Percentiles rank a stretch among this genome's conserved stretches.
phyloP scores from a whole-genome alignment of 2,797 vertebrate species.

The Leuciscus waleckii region DNA sequence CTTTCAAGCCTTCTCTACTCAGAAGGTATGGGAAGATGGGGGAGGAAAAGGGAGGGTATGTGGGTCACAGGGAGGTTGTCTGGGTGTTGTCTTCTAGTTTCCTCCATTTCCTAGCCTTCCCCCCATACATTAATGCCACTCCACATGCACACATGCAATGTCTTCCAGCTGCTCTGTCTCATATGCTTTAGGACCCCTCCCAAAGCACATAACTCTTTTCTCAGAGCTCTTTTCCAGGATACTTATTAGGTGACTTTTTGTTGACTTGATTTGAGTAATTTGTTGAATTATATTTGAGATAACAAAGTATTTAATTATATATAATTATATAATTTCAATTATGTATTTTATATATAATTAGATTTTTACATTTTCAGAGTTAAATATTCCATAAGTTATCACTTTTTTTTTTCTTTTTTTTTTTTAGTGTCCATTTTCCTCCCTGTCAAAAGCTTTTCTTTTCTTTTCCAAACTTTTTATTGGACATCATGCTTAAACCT shows the following conservation, averaged over 20 bases:
- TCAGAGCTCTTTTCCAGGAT: constrained; percentile 6
- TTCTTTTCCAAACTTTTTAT: neutral
- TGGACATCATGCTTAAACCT: constrained; percentile 11
- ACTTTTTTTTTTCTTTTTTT: neutral
- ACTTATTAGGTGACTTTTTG: constrained; percentile 12
- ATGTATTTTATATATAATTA: neutral
- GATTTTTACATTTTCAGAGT: neutral
- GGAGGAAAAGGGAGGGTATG: constrained; percentile 29
- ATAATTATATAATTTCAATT: neutral
- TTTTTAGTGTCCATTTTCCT: neutral
- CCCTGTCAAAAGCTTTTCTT: neutral
- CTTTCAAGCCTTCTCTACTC: constrained; percentile 35
- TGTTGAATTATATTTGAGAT: neutral
- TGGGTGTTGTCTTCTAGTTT: constrained; percentile 66
- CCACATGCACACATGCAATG: constrained; percentile 45
- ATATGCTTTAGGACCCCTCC: constrained; percentile 31
- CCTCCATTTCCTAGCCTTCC: constrained; percentile 67
- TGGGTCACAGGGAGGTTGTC: constrained; percentile 56
- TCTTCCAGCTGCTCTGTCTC: constrained; percentile 36
- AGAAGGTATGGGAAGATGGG: constrained; percentile 23
- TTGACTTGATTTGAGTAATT: neutral
- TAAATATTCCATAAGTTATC: neutral
- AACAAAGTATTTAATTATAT: neutral
- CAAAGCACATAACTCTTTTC: constrained; percentile 35
- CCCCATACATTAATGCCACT: constrained; percentile 51